Evolutionary conservation across 2,888 invertebrate species (phyloP).

Genomic region (Hyposoter didymator): DNA sequence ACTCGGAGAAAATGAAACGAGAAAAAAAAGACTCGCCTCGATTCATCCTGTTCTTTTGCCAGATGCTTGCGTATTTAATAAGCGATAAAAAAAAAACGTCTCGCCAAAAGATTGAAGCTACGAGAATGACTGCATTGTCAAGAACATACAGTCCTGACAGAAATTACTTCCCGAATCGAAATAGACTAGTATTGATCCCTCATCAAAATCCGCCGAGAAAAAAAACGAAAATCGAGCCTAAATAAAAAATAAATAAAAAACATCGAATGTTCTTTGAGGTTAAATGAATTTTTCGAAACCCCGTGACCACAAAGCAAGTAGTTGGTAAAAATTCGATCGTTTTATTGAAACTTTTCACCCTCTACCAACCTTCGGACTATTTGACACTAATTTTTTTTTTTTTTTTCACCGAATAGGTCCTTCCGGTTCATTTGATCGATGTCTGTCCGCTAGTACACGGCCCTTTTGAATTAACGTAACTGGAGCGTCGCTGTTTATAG

Average conservation of each 20-base stretch:
- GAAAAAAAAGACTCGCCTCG: conserved; percentile 6
- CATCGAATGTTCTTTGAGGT: neutral
- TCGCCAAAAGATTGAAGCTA: conserved; percentile 32
- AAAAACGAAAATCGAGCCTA: no score
- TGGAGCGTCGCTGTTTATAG: conserved; percentile 75
- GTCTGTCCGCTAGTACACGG: conserved; percentile 65
- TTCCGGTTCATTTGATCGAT: conserved; percentile 70
- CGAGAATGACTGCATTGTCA: neutral
- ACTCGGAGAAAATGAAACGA: conserved; percentile 27
- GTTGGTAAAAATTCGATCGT: neutral
- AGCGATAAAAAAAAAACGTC: conserved; percentile 55
- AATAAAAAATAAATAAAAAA: neutral
- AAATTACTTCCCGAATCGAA: neutral
- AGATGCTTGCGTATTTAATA: conserved; percentile 57
- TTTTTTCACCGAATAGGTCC: conserved; percentile 53
- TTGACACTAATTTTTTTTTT: conserved; percentile 47
- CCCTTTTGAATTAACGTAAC: conserved; percentile 74
- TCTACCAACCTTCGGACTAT: neutral
- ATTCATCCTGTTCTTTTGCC: conserved; percentile 54
- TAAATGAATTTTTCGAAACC: neutral
- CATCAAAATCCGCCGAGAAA: no score
- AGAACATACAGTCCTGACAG: neutral
- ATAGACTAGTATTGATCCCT: neutral
- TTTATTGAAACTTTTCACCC: neutral
- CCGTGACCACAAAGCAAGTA: neutral